Percentiles rank a stretch among this genome's conserved stretches.
Conservation (phyloP, 1,140 invertebrate species). For the Stenopsyche tienmushanensis region DNA sequence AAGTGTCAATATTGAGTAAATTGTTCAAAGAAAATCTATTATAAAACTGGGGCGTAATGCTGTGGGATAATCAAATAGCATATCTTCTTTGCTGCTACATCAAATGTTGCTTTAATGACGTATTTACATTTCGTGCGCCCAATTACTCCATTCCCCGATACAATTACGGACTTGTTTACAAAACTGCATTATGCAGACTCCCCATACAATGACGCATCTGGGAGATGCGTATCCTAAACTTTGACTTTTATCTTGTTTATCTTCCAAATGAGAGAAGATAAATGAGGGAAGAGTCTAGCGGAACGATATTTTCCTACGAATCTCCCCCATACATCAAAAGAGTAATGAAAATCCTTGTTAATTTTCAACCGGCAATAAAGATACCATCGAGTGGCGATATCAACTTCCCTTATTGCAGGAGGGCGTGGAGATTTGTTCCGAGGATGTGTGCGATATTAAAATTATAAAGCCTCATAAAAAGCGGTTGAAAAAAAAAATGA, state of each 20-base stretch:
- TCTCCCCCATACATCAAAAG: neutral
- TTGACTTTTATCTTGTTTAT: neutral
- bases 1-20: too few relatives aligned
- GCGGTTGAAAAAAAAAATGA: conserved; percentile 6
- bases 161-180: neutral
- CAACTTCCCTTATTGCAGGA: too few relatives aligned
- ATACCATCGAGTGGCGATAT: neutral
- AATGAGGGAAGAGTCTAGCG: neutral
- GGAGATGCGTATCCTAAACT: neutral
- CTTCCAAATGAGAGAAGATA: neutral
- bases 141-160: neutral
- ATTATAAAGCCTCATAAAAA: conserved; percentile 3
- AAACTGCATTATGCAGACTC: neutral
- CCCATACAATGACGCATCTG: neutral
- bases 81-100: too few relatives aligned
- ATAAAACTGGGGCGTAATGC: too few relatives aligned
- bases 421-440: neutral
- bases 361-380: neutral
- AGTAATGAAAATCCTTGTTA: neutral
- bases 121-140: neutral
- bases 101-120: neutral
- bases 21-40: too few relatives aligned
- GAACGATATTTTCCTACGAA: neutral
- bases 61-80: too few relatives aligned
- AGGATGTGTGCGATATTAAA: neutral